These are phyloP conservation scores for Listronotus bonariensis DNA, from an alignment of 1,140 invertebrate genomes.

Conservation along the genomic window DNA sequence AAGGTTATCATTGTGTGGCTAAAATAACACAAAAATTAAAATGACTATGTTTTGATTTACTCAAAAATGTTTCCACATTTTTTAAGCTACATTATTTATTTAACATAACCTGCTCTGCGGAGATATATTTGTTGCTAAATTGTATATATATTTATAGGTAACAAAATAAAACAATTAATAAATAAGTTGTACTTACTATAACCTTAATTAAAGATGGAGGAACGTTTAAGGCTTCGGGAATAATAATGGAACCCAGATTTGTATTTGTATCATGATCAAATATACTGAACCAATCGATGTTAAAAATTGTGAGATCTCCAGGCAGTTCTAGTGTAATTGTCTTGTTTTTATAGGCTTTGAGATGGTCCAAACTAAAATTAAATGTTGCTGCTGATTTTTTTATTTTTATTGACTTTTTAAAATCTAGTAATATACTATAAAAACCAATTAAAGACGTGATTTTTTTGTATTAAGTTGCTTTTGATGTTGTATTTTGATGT, in stretches of 20 bases:
- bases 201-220: constrained; percentile 78
- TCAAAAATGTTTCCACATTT: no score
- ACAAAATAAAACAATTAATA: not conserved
- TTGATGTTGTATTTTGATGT: no score
- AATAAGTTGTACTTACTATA: constrained; percentile 45
- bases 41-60: no score
- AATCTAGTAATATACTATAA: not conserved
- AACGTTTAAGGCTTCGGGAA: constrained; percentile 82
- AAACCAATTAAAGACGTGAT: not conserved
- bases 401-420: not conserved
- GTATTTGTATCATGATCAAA: constrained; percentile 74
- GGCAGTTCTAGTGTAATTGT: constrained; percentile 79
- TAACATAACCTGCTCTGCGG: no score
- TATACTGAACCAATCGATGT: constrained; percentile 84
- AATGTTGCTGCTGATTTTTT: not conserved
- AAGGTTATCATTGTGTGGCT: constrained; percentile 63
- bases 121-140: no score
- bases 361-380: constrained; percentile 67
- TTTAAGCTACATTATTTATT: no score
- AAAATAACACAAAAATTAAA: constrained; percentile 29
- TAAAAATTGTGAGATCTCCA: constrained; percentile 81
- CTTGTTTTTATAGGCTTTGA: constrained; percentile 73
- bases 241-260: constrained; percentile 77
- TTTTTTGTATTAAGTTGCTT: no score
- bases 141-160: no score